Conservation (phyloP, 1,140 invertebrate genomes). For the Catajapyx aquilonaris region DNA sequence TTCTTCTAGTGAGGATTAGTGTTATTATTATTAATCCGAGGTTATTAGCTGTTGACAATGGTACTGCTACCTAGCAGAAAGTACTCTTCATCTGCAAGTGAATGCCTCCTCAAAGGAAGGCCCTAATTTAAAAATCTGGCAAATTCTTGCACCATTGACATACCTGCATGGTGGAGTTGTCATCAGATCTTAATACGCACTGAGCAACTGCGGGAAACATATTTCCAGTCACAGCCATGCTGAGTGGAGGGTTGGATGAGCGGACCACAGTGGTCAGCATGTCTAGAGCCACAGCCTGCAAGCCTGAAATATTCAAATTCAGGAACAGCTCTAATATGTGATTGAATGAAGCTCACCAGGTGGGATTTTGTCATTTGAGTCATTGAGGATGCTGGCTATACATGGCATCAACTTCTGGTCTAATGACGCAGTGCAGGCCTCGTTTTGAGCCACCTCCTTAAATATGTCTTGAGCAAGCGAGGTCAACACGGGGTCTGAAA, state of each 20-base stretch:
- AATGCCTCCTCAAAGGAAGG: not conserved
- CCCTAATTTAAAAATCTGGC: not conserved
- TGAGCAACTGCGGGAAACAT: conserved; percentile 40
- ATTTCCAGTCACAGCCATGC: conserved; percentile 28
- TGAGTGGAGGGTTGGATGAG: conserved; percentile 33
- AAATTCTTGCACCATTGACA: not conserved
- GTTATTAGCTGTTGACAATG: not conserved
- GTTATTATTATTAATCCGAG: not conserved
- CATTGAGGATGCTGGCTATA: conserved; percentile 38
- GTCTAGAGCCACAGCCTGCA: conserved; percentile 36
- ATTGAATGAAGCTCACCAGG: conserved; percentile 19
- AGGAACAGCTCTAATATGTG: too few species aligned
- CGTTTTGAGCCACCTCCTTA: conserved; percentile 38
- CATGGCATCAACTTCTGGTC: conserved; percentile 49
- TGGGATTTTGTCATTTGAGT: conserved; percentile 18
- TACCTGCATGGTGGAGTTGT: conserved; percentile 39
- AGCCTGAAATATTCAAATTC: conserved; percentile 14
- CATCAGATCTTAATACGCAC: conserved; percentile 37
- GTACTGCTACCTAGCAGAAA: too few species aligned
- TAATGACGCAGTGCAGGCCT: conserved; percentile 31
- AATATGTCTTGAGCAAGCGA: conserved; percentile 42
- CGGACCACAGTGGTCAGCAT: conserved; percentile 36
- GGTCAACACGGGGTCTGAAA: conserved; percentile 38
- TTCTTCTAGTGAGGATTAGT: not conserved
- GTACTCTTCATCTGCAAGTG: not conserved